Evolutionary conservation across 1,140 invertebrate species (phyloP).

Genomic region (Cotesia typhae): DNA sequence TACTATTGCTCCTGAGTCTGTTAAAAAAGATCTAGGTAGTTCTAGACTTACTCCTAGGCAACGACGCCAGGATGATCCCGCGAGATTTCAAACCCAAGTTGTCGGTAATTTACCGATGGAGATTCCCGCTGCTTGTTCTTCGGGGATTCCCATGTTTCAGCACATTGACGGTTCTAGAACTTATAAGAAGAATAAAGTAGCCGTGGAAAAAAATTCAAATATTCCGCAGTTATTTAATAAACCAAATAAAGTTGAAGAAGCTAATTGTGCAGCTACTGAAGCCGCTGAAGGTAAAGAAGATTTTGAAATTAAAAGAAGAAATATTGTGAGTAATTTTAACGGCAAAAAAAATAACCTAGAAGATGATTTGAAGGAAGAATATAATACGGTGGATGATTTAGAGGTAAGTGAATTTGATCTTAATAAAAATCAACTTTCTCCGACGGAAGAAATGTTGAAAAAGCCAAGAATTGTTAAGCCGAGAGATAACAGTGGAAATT

Average conservation of each 20-base stretch:
- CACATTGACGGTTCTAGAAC: constrained; percentile 64
- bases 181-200: constrained; percentile 65
- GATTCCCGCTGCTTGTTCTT: constrained; percentile 47
- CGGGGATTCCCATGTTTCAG: constrained; percentile 62
- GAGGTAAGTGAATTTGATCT: constrained; percentile 44
- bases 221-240: constrained; percentile 67
- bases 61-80: constrained; percentile 72
- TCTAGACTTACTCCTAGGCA: constrained; percentile 73
- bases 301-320: constrained; percentile 41
- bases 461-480: constrained; percentile 60
- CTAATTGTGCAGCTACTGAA: constrained; percentile 71
- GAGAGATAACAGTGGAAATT: constrained; percentile 55
- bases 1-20: constrained; percentile 73
- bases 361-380: constrained; percentile 35
- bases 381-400: not conserved
- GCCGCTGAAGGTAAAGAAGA: constrained; percentile 69
- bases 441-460: constrained; percentile 65
- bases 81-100: constrained; percentile 77
- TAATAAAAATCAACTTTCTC: constrained; percentile 50
- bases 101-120: constrained; percentile 49
- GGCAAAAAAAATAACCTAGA: not conserved
- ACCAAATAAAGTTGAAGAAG: constrained; percentile 46
- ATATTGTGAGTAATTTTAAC: too few species aligned
- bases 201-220: constrained; percentile 67
- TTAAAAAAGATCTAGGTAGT: constrained; percentile 55